Base-by-base conservation (phyloP, 2,888 invertebrate species). In the Ernsta delagoae region DNA sequence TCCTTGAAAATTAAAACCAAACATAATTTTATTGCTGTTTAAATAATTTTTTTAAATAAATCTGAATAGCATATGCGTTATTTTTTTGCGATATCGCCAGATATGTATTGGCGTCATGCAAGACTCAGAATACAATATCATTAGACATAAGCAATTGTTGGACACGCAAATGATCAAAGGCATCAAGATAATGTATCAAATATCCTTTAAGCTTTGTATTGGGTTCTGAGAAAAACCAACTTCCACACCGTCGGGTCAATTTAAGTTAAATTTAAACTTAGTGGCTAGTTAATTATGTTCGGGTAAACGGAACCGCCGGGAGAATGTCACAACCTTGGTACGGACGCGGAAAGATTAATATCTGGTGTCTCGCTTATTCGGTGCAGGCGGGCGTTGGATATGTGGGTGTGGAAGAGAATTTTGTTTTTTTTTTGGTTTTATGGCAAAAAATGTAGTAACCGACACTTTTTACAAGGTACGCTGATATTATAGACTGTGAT, bases 321-420 rank as follows among this genome's bases (percentile, higher is more conserved):
- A 71, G 67, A 70, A 71, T 71, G 66, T 65, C 70, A 50, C 53
- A 60, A 59, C 70, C 71, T 70, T 71, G 69, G 62, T 45, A 61
- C 41, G 45, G n/a, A 71, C 60, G 59, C 71, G 71, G 71, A 71
- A 71, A 71, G 65, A 54, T 68, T 66, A 48, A 48, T 48, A 48
- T 48, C 48, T 48, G 5, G 65, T 70, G 48, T 61, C 56, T 9
- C 2, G 48, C 39, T 41, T 41, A 41, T 50, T 53, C 56, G 56
- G 56, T 6, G 11, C 59, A 59, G 50, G 59, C 59, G 65, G 65
- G 65, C 59, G 65, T 65, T 57, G 34, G 64, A 5, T 6, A 12
- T 4, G 16, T 48, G 8, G 54, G 7, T 11, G 11, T 50, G 48
- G 59, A 59, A 57, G 11, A 9, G 43, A n/a, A 16, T 11, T 16